phyloP scores from a whole-genome alignment of 2,113 vertebrate genomes.

The Dipodomys stephensi region DNA sequence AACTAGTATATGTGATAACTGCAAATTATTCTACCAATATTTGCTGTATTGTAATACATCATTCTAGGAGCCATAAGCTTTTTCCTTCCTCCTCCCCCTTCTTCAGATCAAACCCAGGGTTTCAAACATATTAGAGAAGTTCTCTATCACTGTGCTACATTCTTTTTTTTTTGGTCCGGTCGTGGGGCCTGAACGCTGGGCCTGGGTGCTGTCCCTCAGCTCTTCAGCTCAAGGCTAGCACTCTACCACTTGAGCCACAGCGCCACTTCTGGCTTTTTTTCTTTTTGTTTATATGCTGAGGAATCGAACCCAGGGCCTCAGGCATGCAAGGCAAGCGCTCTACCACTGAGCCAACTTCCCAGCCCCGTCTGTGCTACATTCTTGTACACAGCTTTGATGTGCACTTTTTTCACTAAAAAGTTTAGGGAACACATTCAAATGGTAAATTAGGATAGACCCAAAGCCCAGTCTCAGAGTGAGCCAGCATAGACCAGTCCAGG shows the following conservation, averaged over 20 bases:
- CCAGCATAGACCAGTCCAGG: background rate
- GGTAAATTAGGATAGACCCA: background rate
- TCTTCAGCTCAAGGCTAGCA: too few species aligned
- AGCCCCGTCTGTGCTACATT: background rate
- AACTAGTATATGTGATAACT: background rate
- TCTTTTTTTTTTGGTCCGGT: too few species aligned
- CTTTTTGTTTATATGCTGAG: too few species aligned
- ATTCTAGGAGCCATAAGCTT: constrained; percentile 25
- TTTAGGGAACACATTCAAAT: constrained; percentile 12
- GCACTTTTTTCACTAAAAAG: background rate
- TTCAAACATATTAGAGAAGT: background rate
- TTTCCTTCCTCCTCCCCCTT: background rate
- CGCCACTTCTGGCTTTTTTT: too few species aligned
- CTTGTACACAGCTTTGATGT: too few species aligned
- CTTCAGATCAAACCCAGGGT: background rate
- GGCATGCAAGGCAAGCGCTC: too few species aligned
- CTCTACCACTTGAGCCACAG: too few species aligned
- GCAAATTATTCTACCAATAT: background rate
- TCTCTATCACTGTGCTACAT: background rate
- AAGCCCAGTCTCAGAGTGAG: background rate
- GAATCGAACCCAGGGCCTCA: too few species aligned
- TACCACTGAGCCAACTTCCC: too few species aligned
- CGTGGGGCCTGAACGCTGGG: too few species aligned
- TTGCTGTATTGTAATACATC: constrained; percentile 36
- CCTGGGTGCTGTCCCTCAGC: too few species aligned